A percentile compares a stretch with the other conserved stretches of the same genome.
These are phyloP conservation scores for Aspiorhynchus laticeps DNA, from an alignment of 2,113 vertebrate species.

Conservation along the genomic window DNA sequence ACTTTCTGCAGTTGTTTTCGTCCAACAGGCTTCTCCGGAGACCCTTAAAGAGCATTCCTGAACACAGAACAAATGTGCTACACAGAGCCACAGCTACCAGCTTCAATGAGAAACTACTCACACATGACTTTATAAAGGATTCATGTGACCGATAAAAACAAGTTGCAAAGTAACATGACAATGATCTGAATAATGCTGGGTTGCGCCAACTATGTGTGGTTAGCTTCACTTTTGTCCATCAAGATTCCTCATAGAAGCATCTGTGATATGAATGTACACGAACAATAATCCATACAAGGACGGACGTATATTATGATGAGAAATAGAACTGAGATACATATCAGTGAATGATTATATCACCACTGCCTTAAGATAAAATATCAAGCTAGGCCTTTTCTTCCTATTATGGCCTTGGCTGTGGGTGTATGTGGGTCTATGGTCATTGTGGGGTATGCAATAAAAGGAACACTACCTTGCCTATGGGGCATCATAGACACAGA, in stretches of 20 bases:
- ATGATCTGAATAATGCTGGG: neutral
- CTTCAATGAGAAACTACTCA: neutral
- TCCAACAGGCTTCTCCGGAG: constrained; percentile 16
- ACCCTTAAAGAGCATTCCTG: constrained; percentile 51
- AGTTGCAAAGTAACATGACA: neutral
- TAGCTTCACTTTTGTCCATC: neutral
- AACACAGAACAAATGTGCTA: constrained; percentile 34
- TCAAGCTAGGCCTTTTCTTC: neutral
- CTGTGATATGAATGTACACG: neutral
- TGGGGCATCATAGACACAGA: neutral
- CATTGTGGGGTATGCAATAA: constrained; percentile 7
- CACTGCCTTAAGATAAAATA: neutral
- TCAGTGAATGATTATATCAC: neutral
- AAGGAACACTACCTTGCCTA: constrained; percentile 23
- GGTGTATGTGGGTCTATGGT: neutral
- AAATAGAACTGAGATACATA: neutral
- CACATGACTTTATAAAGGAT: constrained; percentile 3
- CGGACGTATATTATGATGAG: neutral
- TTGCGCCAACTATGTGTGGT: neutral
- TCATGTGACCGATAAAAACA: constrained; percentile 34
- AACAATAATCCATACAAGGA: neutral
- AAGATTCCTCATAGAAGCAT: neutral
- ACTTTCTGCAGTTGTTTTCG: constrained; percentile 32
- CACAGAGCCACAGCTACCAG: neutral
- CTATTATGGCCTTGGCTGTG: neutral